phyloP scores from a whole-genome alignment of 1,140 invertebrate species.

The Aphis gossypii region DNA sequence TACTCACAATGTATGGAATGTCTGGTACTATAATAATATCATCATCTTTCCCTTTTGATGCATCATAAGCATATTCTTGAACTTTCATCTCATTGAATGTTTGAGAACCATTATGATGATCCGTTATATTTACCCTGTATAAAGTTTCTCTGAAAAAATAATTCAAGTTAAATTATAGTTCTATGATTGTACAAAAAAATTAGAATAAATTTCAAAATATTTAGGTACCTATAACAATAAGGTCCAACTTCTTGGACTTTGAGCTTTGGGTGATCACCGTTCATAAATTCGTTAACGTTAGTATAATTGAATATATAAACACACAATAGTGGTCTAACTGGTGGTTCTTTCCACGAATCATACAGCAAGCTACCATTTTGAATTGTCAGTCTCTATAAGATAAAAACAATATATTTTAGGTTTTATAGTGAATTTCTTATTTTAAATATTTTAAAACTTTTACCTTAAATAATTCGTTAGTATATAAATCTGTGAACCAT shows the following conservation, averaged over 20 bases:
- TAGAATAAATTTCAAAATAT: neutral
- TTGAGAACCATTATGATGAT: conserved; percentile 68
- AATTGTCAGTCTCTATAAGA: conserved; percentile 74
- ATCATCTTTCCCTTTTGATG: conserved; percentile 65
- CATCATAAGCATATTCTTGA: conserved; percentile 66
- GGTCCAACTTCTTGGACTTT: conserved; percentile 83
- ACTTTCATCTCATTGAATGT: conserved; percentile 68
- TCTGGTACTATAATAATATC: conserved; percentile 68
- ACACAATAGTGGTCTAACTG: conserved; percentile 82
- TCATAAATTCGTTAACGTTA: conserved; percentile 79
- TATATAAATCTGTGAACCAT: conserved; percentile 48
- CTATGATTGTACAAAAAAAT: neutral
- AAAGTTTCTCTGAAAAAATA: conserved; percentile 35
- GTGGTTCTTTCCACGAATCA: conserved; percentile 82
- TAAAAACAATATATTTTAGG: conserved; percentile 55
- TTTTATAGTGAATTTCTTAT: neutral
- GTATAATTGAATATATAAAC: conserved; percentile 89
- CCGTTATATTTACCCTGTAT: conserved; percentile 50
- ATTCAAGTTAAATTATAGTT: conserved; percentile 13
- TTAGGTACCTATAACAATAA: conserved; percentile 82
- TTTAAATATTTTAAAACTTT: neutral
- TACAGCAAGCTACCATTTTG: conserved; percentile 80
- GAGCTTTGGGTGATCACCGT: conserved; percentile 73
- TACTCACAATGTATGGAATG: conserved; percentile 67
- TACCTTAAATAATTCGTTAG: conserved; percentile 51